phyloP scores from a whole-genome alignment of 2,888 invertebrate genomes.

The Onchidella celtica region DNA sequence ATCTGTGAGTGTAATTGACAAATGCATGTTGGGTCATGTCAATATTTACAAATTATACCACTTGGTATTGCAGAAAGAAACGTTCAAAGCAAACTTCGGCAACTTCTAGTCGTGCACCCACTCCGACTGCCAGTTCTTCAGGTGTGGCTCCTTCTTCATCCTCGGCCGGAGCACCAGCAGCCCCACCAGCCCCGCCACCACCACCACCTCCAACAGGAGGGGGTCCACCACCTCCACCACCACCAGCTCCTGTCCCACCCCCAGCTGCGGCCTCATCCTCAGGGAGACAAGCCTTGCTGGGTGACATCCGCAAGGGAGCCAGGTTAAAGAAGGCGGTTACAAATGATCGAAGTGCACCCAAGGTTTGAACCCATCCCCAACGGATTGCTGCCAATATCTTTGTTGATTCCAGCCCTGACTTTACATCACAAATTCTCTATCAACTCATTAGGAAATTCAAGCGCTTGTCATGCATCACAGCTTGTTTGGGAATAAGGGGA shows the following conservation, averaged over 20 bases:
- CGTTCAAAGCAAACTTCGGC: not conserved
- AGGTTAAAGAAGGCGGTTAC: constrained; percentile 67
- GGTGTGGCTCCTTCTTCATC: constrained; percentile 44
- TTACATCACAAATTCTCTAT: no score
- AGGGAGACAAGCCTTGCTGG: constrained; percentile 63
- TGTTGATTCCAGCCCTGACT: no score
- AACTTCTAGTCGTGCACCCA: not conserved
- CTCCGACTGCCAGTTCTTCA: not conserved
- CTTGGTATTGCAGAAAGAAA: no score
- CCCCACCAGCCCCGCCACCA: constrained; percentile 44
- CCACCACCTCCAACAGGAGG: constrained; percentile 50
- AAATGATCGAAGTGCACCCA: constrained; percentile 69
- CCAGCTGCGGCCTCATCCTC: constrained; percentile 39
- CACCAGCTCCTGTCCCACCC: constrained; percentile 40
- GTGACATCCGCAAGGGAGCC: constrained; percentile 63
- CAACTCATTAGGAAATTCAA: no score
- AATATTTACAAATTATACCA: no score
- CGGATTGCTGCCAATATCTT: no score
- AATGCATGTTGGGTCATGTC: no score
- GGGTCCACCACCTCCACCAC: constrained; percentile 51
- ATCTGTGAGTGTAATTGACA: no score
- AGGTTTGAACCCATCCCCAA: constrained; percentile 47
- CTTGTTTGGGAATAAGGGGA: no score
- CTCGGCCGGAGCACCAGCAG: constrained; percentile 50
- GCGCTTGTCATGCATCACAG: no score